Percentiles rank a stretch among this genome's conserved stretches.
phyloP scores from a whole-genome alignment of 1,140 invertebrate genomes.

The Procambarus clarkii region DNA sequence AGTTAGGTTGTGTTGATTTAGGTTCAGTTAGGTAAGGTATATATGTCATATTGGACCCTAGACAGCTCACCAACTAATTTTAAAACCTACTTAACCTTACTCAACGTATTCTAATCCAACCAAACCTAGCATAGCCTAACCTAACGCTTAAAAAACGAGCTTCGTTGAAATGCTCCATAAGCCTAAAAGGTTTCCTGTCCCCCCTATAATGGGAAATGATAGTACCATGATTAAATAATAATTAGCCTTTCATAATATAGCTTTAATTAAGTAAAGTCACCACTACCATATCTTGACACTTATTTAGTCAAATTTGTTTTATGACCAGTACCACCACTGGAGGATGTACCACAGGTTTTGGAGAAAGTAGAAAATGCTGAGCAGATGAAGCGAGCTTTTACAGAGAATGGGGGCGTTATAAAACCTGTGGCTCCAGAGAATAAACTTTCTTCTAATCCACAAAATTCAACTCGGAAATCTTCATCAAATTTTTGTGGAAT shows the following conservation, averaged over 20 bases:
- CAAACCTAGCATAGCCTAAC: too few species aligned
- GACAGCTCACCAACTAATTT: too few species aligned
- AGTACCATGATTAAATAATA: too few species aligned
- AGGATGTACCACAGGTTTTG: constrained; percentile 35
- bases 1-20: too few species aligned
- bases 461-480: not conserved
- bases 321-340: constrained; percentile 27
- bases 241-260: not conserved
- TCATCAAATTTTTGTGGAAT: constrained; percentile 25
- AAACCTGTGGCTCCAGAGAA: not conserved
- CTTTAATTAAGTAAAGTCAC: not conserved
- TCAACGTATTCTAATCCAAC: too few species aligned
- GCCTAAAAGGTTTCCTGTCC: too few species aligned
- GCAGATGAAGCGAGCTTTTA: not conserved
- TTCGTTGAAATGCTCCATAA: too few species aligned
- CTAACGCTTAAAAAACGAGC: too few species aligned
- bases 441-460: not conserved
- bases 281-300: not conserved
- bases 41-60: too few species aligned
- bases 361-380: constrained; percentile 2
- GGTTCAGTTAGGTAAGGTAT: too few species aligned
- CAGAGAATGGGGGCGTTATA: not conserved
- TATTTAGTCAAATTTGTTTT: not conserved
- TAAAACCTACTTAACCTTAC: too few species aligned
- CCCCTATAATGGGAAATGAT: too few species aligned